Evolutionary conservation across 1,140 invertebrate species (phyloP), one percentile per base, ranked within the genome.

Genomic region (Leptopilina boulardi): DNA sequence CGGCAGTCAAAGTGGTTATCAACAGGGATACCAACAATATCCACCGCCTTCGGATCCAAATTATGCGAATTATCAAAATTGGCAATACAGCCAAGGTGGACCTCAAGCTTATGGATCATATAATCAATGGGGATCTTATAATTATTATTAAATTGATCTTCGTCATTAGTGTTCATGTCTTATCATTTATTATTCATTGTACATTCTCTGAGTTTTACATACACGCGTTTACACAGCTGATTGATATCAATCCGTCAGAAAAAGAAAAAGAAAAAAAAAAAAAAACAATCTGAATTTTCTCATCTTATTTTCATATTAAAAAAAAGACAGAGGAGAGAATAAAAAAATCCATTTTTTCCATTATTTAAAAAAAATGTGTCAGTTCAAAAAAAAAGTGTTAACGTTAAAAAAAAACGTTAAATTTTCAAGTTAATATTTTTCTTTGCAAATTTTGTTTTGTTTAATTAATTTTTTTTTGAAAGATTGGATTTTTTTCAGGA

Each of bases 71-170:
- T 95, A 95, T 77, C 94, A 94, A 83, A 94, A 94, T 81, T 95
- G 94, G 94, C 92, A 93, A 73, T 94, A 94, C 75, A 92, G 93
- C 3, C 93, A 94, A 80, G 90, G 93, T 41, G 91, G 92, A 54
- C 89, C 90, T 3, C 90, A 91, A 56, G 87, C 90, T 13, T 93
- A 94, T 71, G 91, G 92, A n/a, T 91, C 92, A 23, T 94, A 94
- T 78, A 94, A 94, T 82, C 94, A 94, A 75, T 95, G 94, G 94
- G 93, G 94, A 70, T 91, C 91, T 15, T 92, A 92, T 74, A 92
- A 92, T 77, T 92, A 92, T 51, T 92, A 92, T 76, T 92, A 90
- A 86, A 30, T 38, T 26, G 34, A 6, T 70, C 19, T 26, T 51
- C 23, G 19, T 77, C 34, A 71, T n/a, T 23, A 56, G 21, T 66